Base-by-base conservation (phyloP, 1,140 invertebrate species). In the Neoseiulus cucumeris region DNA sequence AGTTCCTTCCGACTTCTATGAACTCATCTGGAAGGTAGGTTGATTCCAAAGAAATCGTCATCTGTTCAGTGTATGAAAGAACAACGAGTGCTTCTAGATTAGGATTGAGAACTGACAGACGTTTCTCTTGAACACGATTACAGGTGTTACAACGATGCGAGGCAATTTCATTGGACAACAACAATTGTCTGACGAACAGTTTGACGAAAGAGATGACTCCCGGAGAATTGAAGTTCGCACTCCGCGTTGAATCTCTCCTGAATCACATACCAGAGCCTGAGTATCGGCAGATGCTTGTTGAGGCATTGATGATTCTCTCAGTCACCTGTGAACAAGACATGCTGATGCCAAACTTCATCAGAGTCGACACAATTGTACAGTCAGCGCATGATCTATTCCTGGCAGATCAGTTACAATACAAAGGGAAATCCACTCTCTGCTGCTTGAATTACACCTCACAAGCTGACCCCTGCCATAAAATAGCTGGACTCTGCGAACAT, bases 201-300 rank as follows among this genome's bases (percentile, higher is more conserved):
- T 47, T 66, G 25, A 66, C 41, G 29, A 66, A 47, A 29, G 42
- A 82, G 83, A 98, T 99, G 95, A 98, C 95, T 5, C 83, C 92
- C 0, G 91, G 91, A 39, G 96, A 99, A 76, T 78, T 98, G 66
- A 99, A 99, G 79, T 99, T 98, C 79, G 95, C 95, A 0, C 76
- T 98, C 7, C 89, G 91, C 67, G 92, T 98, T 1, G 96, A 99
- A 76, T 89, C 89, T n/a, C 90, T 95, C 6, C 78, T 99, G 25
- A 99, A 98, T 74, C 85, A 86, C 18, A 95, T 98, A 70, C 91
- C 93, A 0, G 90, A 98, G 75, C 95, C 96, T 7, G 95, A 99
- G 76, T 99, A 98, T 77, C 81, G 96, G 44, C 96, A 99, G 75
- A 75, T 99, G 66, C 85, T 98, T 44, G 94, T 99, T 0, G 96